These are phyloP conservation scores for Narcine bancroftii DNA, from an alignment of 2,113 vertebrate genomes.

Conservation along the genomic window DNA sequence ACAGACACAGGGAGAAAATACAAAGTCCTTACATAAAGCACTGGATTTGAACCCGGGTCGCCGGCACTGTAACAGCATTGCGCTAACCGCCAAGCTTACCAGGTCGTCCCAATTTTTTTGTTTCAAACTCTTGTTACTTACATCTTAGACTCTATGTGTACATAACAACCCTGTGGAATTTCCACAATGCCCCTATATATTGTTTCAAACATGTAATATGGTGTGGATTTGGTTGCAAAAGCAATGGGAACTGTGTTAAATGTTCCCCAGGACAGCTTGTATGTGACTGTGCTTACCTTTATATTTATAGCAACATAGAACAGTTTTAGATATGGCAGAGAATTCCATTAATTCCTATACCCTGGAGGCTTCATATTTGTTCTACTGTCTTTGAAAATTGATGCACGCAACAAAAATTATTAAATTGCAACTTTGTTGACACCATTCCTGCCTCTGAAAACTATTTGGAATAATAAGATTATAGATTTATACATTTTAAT, in stretches of 20 bases:
- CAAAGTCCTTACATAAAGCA: too few species aligned
- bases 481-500: neutral
- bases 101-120: too few species aligned
- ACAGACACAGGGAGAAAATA: too few species aligned
- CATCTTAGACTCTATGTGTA: neutral
- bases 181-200: too few species aligned
- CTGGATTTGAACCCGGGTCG: too few species aligned
- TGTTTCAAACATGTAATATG: too few species aligned
- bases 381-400: slow-evolving; percentile 6
- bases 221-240: neutral
- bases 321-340: neutral
- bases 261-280: neutral
- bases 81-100: too few species aligned
- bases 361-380: neutral
- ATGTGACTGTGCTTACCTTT: neutral
- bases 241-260: too few species aligned
- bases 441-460: neutral
- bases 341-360: neutral
- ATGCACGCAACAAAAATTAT: neutral
- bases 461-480: neutral
- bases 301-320: neutral
- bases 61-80: too few species aligned
- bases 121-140: neutral
- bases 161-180: neutral
- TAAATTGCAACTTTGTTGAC: neutral